Base-by-base conservation (phyloP, 1,140 invertebrate genomes). In the Andrena cerasifolii region DNA sequence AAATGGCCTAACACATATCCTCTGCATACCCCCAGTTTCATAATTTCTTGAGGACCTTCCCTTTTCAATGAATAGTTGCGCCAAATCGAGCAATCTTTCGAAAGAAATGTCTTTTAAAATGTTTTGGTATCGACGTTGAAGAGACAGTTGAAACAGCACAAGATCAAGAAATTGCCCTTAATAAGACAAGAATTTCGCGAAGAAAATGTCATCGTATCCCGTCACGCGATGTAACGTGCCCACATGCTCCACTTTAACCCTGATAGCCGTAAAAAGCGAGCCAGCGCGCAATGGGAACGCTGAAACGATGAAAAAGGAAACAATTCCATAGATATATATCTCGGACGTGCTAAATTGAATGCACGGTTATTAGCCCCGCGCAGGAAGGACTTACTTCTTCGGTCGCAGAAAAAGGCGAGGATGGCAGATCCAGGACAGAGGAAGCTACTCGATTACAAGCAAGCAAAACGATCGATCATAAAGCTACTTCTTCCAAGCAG, bases 221-320 rank as follows among this genome's bases (percentile, higher is more conserved):
- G 65, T 84, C 82, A 85, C 82, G 83, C 83, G 49, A 85, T 24
- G 8, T 84, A 67, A 71, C 83, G 65, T 78, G 59, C 43, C 43
- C 56, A 14, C 56, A 18, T 56, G 24, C 36, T 79, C 63, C 33
- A 54, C 66, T 80, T 47, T 10, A 40, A 36, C 21, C 26, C 10
- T 16, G 6, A n/a, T 51, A 33, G 21, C 18, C 47, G 24, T 47
- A 45, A 8, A 2, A 26, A 33, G 49, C 43, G 24, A 65, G n/a
- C n/a, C 28, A n/a, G 18, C 31, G 1, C 33, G 26, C 3, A n/a
- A 40, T 2, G n/a, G 18, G 31, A 26, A 53, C 31, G 18, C 6
- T 8, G 8, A 31, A 18, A 36, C 28, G 31, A 21, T 26, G 2
- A 28, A 59, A 59, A 24, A 59, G 21, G 18, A 3, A 36, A 21